Conservation (phyloP, 2,797 vertebrate species). For the Gambusia yucatana region DNA sequence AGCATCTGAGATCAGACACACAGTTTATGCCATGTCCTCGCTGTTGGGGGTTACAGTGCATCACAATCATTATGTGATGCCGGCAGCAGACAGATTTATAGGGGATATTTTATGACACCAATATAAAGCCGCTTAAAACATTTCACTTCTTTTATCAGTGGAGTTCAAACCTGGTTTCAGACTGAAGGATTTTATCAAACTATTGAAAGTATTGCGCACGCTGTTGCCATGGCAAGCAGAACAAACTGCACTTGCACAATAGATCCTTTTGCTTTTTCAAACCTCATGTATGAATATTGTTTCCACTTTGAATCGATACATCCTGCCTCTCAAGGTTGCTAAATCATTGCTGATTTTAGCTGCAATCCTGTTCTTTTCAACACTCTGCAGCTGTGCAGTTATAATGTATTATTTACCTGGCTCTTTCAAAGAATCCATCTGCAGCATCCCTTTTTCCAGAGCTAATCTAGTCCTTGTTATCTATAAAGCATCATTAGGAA, state of each 20-base stretch:
- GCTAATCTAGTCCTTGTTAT: conserved; percentile 69
- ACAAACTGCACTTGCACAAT: conserved; percentile 43
- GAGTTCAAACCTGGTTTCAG: conserved; percentile 31
- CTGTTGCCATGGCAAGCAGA: conserved; percentile 66
- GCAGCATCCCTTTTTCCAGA: conserved; percentile 45
- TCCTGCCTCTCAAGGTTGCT: conserved; percentile 66
- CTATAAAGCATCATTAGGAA: conserved; percentile 45
- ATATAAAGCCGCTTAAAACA: conserved; percentile 40
- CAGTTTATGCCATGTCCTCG: conserved; percentile 18
- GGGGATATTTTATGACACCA: conserved; percentile 35
- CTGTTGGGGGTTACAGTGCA: conserved; percentile 25
- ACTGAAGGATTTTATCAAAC: conserved; percentile 41
- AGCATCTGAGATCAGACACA: conserved; percentile 17
- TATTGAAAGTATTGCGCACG: conserved; percentile 33
- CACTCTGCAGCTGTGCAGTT: conserved; percentile 42
- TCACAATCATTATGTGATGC: conserved; percentile 27
- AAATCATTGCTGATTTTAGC: conserved; percentile 51
- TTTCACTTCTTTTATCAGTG: conserved; percentile 45
- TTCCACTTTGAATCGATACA: conserved; percentile 48
- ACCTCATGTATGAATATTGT: conserved; percentile 51
- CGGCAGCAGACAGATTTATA: conserved; percentile 32
- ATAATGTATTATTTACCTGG: conserved; percentile 64
- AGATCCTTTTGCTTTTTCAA: conserved; percentile 42
- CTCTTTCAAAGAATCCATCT: conserved; percentile 51
- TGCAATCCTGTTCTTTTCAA: conserved; percentile 43